phyloP scores from a whole-genome alignment of 2,113 vertebrate genomes.

The Microtus pennsylvanicus region DNA sequence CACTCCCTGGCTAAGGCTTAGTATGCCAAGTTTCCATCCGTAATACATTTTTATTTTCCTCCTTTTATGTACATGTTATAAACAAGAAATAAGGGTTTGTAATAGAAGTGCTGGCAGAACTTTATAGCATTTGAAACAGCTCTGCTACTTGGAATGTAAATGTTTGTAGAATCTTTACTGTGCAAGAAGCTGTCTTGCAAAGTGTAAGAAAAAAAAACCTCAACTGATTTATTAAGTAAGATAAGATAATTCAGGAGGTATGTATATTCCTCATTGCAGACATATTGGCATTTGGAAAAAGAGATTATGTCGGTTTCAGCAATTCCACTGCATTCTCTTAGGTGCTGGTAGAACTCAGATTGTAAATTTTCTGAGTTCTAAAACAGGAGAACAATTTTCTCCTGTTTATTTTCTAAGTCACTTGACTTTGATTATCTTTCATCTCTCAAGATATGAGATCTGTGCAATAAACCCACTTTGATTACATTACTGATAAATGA shows the following conservation, averaged over 20 bases:
- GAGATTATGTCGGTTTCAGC: background rate
- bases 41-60: conserved; percentile 50
- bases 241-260: conserved; percentile 19
- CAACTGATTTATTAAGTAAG: conserved; percentile 64
- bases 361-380: conserved; percentile 31
- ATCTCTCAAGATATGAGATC: background rate
- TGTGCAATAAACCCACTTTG: background rate
- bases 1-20: conserved; percentile 39
- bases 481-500: background rate
- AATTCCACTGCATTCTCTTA: background rate
- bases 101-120: conserved; percentile 66
- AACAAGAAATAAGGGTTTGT: conserved; percentile 68
- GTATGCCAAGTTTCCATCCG: conserved; percentile 47
- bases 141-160: conserved; percentile 71
- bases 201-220: background rate
- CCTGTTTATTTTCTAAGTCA: background rate
- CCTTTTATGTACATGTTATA: conserved; percentile 52
- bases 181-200: conserved; percentile 71
- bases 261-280: conserved; percentile 4
- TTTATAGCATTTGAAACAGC: conserved; percentile 67
- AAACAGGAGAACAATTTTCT: background rate
- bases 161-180: conserved; percentile 82
- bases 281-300: background rate
- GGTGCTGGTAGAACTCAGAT: background rate
- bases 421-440: conserved; percentile 43